Evolutionary conservation across 2,888 invertebrate genomes (phyloP), one percentile per base, ranked within the genome.

Genomic region (Coecobrya sp.): DNA sequence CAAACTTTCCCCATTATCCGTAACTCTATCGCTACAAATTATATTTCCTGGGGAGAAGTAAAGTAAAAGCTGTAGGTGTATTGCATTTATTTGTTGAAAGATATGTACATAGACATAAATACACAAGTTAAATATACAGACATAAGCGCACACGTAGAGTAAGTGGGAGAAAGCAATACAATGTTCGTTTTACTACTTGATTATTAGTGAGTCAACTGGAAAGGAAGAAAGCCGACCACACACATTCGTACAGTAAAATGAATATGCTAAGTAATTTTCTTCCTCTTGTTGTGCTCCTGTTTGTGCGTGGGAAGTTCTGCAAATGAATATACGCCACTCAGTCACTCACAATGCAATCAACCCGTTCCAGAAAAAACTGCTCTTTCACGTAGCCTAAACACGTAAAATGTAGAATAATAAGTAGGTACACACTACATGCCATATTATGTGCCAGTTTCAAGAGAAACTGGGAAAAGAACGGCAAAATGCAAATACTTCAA

Each of bases 191-290:
- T 27, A 52, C 79, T 49, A 13, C 49, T 79, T 79, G 79, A 52
- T 79, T 79, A 79, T 79, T 79, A 79, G 52, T 27, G 79, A 79
- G 79, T 79, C 79, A 79, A 79, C 79, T 79, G 79, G 79, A 79
- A 79, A 52, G 27, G 79, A 79, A 79, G 79, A 79, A 79, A n/a
- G n/a, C n/a, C 25, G 0, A 65, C 25, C 65, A 65, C 59, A 59
- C 19, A 19, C 19, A 5, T 22, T 0, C 42, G 19, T 55, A 1
- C 36, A 42, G 42, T 73, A 19, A 73, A 73, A 73, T 36, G 73
- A 52, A 1, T 79, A 52, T 36, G 49, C n/a, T 79, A 79, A 36
- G 62, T 62, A 82, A 82, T 82, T 82, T 59, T 82, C 62, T 59
- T 52, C 25, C 52, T 49, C 76, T 49, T 76, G 70, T 73, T 79